Evolutionary conservation across 2,888 invertebrate genomes (phyloP).

Genomic region (Epirrita christyi): DNA sequence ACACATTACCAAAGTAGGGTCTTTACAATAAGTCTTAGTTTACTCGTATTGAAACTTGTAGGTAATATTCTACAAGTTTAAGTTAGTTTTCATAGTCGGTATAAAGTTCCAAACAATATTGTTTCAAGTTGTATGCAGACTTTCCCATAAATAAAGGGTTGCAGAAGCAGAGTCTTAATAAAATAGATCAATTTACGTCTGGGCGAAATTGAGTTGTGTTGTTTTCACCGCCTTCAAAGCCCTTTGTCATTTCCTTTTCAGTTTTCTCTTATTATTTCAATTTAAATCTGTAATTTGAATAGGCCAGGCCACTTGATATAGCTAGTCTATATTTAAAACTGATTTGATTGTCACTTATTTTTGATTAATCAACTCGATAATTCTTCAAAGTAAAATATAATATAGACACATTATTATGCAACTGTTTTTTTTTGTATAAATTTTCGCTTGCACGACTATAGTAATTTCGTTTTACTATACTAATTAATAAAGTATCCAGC

Average conservation of each 20-base stretch:
- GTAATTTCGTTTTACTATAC: not conserved
- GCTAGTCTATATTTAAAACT: no score
- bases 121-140: constrained; percentile 12
- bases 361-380: no score
- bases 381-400: no score
- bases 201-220: constrained; percentile 31
- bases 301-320: not conserved
- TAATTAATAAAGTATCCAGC: not conserved
- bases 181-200: constrained; percentile 39
- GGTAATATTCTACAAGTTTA: not conserved
- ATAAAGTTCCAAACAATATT: constrained; percentile 13
- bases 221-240: constrained; percentile 29
- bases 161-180: constrained; percentile 31
- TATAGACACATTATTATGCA: no score
- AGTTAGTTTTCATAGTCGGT: constrained; percentile 1
- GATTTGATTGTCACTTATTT: no score
- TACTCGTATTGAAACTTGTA: not conserved
- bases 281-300: constrained; percentile 10
- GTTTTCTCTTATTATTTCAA: constrained; percentile 21
- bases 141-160: constrained; percentile 14
- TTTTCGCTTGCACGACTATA: not conserved
- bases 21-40: not conserved
- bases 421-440: no score
- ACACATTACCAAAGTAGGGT: not conserved
- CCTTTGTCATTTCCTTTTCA: constrained; percentile 23